Conservation (phyloP, 2,888 invertebrate genomes). For the Neoscelio sp. region DNA sequence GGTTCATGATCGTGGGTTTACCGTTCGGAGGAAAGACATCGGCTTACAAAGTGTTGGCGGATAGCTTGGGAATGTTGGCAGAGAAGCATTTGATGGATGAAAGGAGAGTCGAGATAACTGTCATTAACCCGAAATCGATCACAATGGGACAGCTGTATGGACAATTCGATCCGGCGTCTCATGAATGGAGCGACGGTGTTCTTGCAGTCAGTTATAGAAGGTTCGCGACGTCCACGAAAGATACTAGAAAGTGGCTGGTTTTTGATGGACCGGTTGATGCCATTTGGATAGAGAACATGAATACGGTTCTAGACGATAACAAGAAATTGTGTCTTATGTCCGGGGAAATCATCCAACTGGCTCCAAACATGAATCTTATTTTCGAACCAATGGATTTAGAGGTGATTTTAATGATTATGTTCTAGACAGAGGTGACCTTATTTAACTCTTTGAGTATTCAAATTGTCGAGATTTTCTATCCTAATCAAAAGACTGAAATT, state of each 20-base stretch:
- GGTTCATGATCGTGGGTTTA: constrained; percentile 96
- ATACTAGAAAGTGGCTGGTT: constrained; percentile 94
- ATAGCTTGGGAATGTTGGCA: constrained; percentile 90
- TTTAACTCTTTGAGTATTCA: too few species aligned
- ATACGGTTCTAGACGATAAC: constrained; percentile 97
- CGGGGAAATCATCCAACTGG: constrained; percentile 97
- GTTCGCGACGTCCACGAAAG: constrained; percentile 89
- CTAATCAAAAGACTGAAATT: too few species aligned
- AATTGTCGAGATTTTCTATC: too few species aligned
- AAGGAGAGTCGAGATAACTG: constrained; percentile 90
- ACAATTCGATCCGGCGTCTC: constrained; percentile 96
- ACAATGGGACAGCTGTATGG: constrained; percentile 99
- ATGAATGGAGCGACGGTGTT: constrained; percentile 97
- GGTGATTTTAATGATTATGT: constrained; percentile 75
- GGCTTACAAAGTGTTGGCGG: constrained; percentile 92
- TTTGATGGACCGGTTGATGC: constrained; percentile 99
- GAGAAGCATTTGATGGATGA: constrained; percentile 91
- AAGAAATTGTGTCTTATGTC: constrained; percentile 98
- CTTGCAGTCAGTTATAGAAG: constrained; percentile 92
- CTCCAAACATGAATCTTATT: constrained; percentile 94
- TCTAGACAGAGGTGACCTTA: too few species aligned
- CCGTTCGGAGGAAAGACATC: constrained; percentile 97
- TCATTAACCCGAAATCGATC: constrained; percentile 97
- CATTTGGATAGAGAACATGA: constrained; percentile 98
- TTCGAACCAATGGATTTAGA: constrained; percentile 98